Conservation (phyloP, 2,113 vertebrate genomes). For the Triplophysa dalaica region DNA sequence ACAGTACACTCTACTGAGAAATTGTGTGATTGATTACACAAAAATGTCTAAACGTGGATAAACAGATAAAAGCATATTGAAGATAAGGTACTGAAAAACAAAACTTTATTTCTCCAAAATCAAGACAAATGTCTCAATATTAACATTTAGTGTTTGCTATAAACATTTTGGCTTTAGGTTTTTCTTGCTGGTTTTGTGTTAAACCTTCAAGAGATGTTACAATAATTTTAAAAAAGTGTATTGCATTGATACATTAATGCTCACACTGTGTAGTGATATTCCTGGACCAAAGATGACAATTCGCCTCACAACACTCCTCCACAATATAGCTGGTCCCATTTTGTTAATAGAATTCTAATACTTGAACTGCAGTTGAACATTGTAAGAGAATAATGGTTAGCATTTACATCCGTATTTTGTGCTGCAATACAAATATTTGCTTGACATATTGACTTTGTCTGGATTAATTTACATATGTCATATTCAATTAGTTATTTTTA, state of each 20-base stretch:
- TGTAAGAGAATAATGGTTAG: neutral
- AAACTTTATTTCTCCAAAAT: constrained; percentile 77
- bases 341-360: neutral
- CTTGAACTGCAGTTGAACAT: neutral
- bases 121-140: constrained; percentile 56
- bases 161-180: constrained; percentile 63
- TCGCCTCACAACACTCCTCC: neutral
- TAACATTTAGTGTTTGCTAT: constrained; percentile 64
- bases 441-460: neutral
- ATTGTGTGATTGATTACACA: too few relatives aligned
- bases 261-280: neutral
- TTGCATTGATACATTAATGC: neutral
- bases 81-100: constrained; percentile 57
- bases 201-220: constrained; percentile 24
- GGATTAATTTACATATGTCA: neutral
- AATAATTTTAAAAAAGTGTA: neutral
- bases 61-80: neutral
- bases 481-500: neutral
- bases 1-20: too few relatives aligned
- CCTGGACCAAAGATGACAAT: neutral
- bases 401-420: neutral
- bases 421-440: neutral
- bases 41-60: too few relatives aligned
- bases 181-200: neutral
- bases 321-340: neutral